Conservation (phyloP, 2,888 invertebrate genomes). For the Chalcosyrphus nemorum region DNA sequence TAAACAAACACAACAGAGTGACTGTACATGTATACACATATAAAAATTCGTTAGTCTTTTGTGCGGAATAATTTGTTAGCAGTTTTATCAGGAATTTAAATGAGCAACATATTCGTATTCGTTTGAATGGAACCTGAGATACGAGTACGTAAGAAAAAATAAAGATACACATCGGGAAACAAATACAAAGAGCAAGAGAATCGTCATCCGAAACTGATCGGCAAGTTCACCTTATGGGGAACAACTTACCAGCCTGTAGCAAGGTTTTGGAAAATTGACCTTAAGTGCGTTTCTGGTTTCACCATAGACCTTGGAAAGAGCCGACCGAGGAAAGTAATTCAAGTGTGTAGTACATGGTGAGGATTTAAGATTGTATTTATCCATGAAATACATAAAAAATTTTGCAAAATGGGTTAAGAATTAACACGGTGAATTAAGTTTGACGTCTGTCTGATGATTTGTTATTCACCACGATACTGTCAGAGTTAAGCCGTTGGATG, state of each 20-base stretch:
- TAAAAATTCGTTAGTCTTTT: neutral
- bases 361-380: neutral
- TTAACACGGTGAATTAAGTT: too few species aligned
- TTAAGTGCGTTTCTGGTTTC: slow-evolving; percentile 39
- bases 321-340: neutral
- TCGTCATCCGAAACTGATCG: slow-evolving; percentile 2
- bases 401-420: too few species aligned
- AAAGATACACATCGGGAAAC: neutral
- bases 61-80: neutral
- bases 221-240: slow-evolving; percentile 6
- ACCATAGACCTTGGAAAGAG: slow-evolving; percentile 25
- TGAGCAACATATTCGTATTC: neutral
- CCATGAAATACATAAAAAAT: neutral
- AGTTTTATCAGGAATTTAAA: neutral
- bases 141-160: neutral
- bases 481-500: too few species aligned
- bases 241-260: neutral
- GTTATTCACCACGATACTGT: too few species aligned
- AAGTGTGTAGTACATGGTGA: neutral
- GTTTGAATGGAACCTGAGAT: neutral
- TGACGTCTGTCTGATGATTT: too few species aligned
- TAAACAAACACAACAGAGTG: neutral
- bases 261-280: slow-evolving; percentile 39
- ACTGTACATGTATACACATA: neutral
- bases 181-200: neutral